These are phyloP conservation scores for Alexandromys fortis DNA, from an alignment of 2,113 vertebrate genomes.

Conservation along the genomic window DNA sequence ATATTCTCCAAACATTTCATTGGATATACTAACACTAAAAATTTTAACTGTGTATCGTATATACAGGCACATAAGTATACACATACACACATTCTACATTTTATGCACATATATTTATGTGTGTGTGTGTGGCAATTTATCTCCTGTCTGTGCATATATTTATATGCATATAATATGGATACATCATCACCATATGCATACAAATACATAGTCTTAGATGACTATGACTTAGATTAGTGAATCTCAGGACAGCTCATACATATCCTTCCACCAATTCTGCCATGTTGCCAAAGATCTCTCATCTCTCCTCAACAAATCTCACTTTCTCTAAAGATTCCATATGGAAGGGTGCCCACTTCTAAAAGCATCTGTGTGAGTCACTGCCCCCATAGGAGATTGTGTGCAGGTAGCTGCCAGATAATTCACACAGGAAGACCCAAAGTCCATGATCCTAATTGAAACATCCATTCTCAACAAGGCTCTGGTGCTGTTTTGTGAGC, in stretches of 20 bases:
- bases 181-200: not conserved
- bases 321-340: not conserved
- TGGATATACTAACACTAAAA: not conserved
- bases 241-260: rapidly evolving
- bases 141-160: not conserved
- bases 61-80: too few relatives aligned
- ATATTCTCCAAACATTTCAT: not conserved
- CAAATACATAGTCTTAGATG: not conserved
- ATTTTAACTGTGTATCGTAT: not conserved
- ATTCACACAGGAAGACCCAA: not conserved
- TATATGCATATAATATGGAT: too few relatives aligned
- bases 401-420: not conserved
- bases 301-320: not conserved
- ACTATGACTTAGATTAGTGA: not conserved
- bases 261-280: not conserved
- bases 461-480: not conserved
- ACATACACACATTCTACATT: too few relatives aligned
- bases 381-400: not conserved
- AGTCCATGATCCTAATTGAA: not conserved
- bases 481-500: not conserved
- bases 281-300: not conserved
- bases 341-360: not conserved
- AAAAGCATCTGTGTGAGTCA: not conserved
- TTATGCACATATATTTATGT: not conserved
- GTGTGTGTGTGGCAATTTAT: not conserved